Evolutionary conservation across 2,797 vertebrate genomes (phyloP).

Genomic region (Neosalanx taihuensis): DNA sequence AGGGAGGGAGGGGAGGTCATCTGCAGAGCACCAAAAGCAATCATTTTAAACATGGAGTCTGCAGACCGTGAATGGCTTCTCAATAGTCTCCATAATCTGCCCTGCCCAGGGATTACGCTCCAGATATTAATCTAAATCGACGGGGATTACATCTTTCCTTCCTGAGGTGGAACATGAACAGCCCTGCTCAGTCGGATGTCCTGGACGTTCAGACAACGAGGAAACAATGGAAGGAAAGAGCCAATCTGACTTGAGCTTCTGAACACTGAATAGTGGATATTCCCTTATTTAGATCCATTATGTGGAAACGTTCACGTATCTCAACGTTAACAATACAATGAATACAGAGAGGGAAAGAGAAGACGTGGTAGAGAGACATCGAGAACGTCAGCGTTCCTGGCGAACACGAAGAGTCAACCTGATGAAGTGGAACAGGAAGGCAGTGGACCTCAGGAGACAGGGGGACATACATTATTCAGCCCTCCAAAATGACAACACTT

Average conservation of each 20-base stretch:
- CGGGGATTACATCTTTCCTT: slow-evolving; percentile 13
- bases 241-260: background rate
- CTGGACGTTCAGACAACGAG: no score
- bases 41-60: slow-evolving; percentile 35
- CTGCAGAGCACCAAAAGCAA: slow-evolving; percentile 45
- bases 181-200: background rate
- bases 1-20: background rate
- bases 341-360: background rate
- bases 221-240: no score
- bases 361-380: no score
- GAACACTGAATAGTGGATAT: background rate
- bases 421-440: slow-evolving; percentile 14
- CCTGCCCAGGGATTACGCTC: slow-evolving; percentile 18
- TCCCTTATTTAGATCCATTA: background rate
- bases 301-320: background rate
- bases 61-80: slow-evolving; percentile 15
- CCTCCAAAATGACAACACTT: slow-evolving; percentile 19
- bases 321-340: background rate
- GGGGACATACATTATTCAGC: slow-evolving; percentile 23
- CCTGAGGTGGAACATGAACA: slow-evolving; percentile 7
- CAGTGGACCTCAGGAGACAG: slow-evolving; percentile 1
- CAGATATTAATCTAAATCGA: slow-evolving; percentile 20
- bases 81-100: slow-evolving; percentile 23
- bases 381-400: background rate
- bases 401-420: background rate